Evolutionary conservation across 2,113 vertebrate genomes (phyloP).

Genomic region (Atlantisia rogersi): DNA sequence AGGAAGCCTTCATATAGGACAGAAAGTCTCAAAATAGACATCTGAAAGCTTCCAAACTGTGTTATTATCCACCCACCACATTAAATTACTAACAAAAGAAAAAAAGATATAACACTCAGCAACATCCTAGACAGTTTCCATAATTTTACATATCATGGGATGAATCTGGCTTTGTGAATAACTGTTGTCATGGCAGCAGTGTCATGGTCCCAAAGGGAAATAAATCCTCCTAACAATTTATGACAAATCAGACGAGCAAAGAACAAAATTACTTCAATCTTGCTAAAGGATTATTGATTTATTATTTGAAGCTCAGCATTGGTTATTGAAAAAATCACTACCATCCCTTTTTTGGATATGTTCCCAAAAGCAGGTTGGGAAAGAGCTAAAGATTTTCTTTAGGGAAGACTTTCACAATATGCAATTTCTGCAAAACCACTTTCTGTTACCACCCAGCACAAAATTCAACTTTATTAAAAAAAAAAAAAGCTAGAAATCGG

Average conservation of each 20-base stretch:
- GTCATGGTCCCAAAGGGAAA: constrained; percentile 42
- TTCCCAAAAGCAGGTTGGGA: not conserved
- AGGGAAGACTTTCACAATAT: not conserved
- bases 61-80: not conserved
- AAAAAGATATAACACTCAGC: not conserved
- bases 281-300: constrained; percentile 48
- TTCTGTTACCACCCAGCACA: not conserved
- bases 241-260: constrained; percentile 57
- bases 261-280: constrained; percentile 41
- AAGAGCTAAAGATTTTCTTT: not conserved
- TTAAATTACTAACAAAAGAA: constrained; percentile 22
- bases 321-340: constrained; percentile 32
- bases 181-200: constrained; percentile 52
- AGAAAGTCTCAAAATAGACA: not conserved
- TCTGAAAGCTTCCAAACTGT: constrained; percentile 12
- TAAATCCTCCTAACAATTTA: constrained; percentile 48
- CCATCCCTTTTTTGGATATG: not conserved
- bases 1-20: not conserved
- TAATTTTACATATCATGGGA: constrained; percentile 24
- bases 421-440: not conserved
- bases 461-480: not conserved
- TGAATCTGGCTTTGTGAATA: constrained; percentile 35
- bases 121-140: constrained; percentile 2
- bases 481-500: not conserved
- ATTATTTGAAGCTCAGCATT: constrained; percentile 49